Conservation (phyloP, 2,888 invertebrate genomes). For the Caprella mutica region DNA sequence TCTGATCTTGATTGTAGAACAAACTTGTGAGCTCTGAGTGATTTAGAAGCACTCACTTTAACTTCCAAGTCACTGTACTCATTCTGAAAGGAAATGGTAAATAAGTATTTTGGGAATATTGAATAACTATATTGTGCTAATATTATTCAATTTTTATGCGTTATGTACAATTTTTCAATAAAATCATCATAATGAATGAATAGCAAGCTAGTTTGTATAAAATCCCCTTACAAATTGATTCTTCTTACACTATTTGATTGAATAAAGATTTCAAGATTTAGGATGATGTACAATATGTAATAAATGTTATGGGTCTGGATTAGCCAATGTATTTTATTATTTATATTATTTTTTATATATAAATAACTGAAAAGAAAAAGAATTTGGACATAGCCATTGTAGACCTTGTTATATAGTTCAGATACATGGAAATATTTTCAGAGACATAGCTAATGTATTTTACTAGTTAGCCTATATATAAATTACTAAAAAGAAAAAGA, state of each 20-base stretch:
- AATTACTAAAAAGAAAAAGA: not conserved
- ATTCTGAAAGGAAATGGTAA: conserved; percentile 47
- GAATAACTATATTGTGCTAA: not conserved
- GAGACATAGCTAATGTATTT: conserved; percentile 41
- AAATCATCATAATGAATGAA: not conserved
- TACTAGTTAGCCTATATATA: conserved; percentile 44
- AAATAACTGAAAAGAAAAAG: too few species aligned
- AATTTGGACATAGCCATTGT: too few species aligned
- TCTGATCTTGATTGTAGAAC: conserved; percentile 76
- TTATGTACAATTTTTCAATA: not conserved
- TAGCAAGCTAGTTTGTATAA: too few species aligned
- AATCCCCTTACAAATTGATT: too few species aligned
- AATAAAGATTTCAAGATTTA: too few species aligned
- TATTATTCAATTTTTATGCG: not conserved
- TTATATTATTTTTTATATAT: too few species aligned
- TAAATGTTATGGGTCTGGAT: too few species aligned
- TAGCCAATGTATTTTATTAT: too few species aligned
- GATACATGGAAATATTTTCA: not conserved
- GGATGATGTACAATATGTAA: too few species aligned
- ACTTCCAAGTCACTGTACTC: conserved; percentile 62
- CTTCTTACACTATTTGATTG: too few species aligned
- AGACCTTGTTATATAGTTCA: too few species aligned
- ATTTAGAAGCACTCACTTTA: conserved; percentile 54
- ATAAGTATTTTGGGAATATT: conserved; percentile 38
- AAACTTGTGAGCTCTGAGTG: conserved; percentile 73